Conservation (phyloP, 2,113 vertebrate genomes). For the Rhipidura dahli region DNA sequence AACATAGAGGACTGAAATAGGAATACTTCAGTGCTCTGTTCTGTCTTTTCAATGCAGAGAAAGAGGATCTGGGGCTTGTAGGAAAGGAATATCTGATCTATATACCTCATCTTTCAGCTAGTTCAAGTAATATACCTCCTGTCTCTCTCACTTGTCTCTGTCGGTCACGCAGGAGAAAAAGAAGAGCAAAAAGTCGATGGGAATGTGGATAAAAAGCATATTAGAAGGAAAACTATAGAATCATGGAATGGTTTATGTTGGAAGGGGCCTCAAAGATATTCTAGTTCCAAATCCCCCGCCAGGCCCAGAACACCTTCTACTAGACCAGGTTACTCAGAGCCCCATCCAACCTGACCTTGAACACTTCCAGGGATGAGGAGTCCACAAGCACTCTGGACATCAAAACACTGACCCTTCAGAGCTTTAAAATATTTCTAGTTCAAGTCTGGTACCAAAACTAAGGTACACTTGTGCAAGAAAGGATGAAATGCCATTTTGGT, state of each 20-base stretch:
- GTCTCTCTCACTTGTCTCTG: background rate
- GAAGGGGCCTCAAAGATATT: background rate
- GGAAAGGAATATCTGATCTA: background rate
- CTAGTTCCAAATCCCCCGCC: background rate
- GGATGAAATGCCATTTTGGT: background rate
- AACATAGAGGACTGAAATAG: background rate
- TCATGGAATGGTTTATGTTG: background rate
- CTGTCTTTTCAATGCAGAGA: background rate
- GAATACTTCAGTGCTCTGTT: background rate
- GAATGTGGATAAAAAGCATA: background rate
- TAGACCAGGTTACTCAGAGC: background rate
- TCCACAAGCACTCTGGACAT: fast-evolving
- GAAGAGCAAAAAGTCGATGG: background rate
- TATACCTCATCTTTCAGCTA: background rate
- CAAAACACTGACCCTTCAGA: background rate
- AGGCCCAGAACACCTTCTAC: background rate
- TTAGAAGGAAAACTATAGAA: background rate
- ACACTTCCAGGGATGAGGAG: background rate
- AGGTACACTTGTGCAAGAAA: background rate
- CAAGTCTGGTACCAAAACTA: background rate
- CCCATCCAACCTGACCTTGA: background rate
- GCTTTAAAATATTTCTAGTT: background rate
- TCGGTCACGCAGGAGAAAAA: background rate
- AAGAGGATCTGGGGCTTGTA: background rate
- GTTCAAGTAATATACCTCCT: background rate